Conservation (phyloP, 2,888 invertebrate species). For the Anorthoa munda region DNA sequence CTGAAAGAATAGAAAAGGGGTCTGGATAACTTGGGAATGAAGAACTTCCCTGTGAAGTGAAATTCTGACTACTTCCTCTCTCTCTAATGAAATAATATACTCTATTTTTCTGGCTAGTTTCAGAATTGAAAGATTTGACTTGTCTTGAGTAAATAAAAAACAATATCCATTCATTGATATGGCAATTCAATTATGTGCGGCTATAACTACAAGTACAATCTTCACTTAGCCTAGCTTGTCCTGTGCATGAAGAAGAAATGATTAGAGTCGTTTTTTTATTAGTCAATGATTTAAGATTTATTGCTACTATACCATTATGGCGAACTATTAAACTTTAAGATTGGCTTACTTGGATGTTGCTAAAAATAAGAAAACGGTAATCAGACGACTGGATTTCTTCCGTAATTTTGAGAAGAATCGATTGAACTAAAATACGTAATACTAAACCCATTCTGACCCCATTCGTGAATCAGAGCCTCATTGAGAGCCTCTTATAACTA, state of each 20-base stretch:
- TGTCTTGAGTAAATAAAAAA: too few species aligned
- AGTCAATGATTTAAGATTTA: neutral
- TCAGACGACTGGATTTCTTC: neutral
- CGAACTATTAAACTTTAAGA: neutral
- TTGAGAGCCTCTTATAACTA: too few species aligned
- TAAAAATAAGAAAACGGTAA: constrained; percentile 42
- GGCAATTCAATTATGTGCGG: too few species aligned
- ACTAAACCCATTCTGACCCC: too few species aligned
- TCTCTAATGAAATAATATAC: too few species aligned
- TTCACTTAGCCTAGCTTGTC: neutral
- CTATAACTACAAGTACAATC: too few species aligned
- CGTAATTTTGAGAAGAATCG: neutral
- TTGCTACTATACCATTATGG: constrained; percentile 5
- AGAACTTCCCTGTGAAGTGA: too few species aligned
- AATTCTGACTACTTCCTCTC: too few species aligned
- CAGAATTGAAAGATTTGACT: too few species aligned
- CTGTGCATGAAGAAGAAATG: neutral
- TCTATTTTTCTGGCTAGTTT: too few species aligned
- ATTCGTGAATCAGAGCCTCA: too few species aligned
- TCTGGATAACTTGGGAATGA: neutral
- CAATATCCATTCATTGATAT: too few species aligned
- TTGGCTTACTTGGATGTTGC: constrained; percentile 48
- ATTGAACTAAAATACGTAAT: neutral
- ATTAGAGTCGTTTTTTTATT: neutral
- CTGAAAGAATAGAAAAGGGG: constrained; percentile 64